Base-by-base conservation (phyloP, 2,888 invertebrate genomes). In the Flexamia atlantica region DNA sequence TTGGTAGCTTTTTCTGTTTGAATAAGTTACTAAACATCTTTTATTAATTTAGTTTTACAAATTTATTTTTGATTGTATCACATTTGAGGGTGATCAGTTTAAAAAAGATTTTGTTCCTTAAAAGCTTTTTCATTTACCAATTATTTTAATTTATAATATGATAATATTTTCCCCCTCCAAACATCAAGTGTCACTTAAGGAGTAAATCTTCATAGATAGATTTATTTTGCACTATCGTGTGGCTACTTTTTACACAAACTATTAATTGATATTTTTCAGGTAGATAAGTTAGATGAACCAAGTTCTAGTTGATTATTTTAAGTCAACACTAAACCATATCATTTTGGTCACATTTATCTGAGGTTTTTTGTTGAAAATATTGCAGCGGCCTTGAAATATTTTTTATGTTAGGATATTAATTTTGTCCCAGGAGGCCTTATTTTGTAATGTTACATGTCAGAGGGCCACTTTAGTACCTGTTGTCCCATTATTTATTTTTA, bases 391-490 rank as follows among this genome's bases (percentile, higher is more conserved):
- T 72, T 72, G 42, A 20, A 36, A 72, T 36, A 20, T 23, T 72
- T 3, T 4, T 72, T 36, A n/a, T 40, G 40, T 72, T 23, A 72
- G 3, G 25, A 32, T 40, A 42, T 72, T 72, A 23, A 40, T 40
- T 72, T 72, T 42, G 40, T 72, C 72, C 72, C 72, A 20, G 42
- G 72, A 72, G 72, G 72, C 72, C 72, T 72, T 72, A 72, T 72
- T 72, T 72, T 72, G 14, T 32, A 28, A 70, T 20, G 25, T 64
- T 64, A 25, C 7, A 70, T 70, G 10, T 70, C 72, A 1, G 23
- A 72, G 72, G 72, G 72, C 72, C 72, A 40, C 72, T 72, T 36
- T 42, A 32, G 72, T 72, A 72, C 72, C 72, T 72, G 72, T 72
- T 72, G 36, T 72, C 57, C 23, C 42, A 42, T 10, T 72, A 70